Percentiles rank a stretch among this genome's conserved stretches.
Evolutionary conservation across 2,113 vertebrate species (phyloP).

Genomic region (Oxyura jamaicensis): DNA sequence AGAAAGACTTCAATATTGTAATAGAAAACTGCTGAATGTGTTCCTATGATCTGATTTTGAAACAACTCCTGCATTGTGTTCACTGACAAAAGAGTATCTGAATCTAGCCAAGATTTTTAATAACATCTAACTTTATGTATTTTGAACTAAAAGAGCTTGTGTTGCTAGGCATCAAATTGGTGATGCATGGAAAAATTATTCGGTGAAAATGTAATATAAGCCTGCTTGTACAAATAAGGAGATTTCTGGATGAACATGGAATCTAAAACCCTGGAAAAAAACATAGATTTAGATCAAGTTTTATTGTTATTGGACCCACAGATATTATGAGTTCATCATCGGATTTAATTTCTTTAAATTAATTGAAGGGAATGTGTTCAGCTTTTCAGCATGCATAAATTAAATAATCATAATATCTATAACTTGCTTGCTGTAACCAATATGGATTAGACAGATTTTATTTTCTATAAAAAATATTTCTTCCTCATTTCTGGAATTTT

Average conservation of each 20-base stretch:
- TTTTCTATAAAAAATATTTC: neutral
- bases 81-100: constrained; percentile 51
- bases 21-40: constrained; percentile 38
- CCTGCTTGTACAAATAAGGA: constrained; percentile 26
- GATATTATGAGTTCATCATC: neutral
- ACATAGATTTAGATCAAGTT: neutral
- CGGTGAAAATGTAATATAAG: constrained; percentile 38
- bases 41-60: constrained; percentile 52
- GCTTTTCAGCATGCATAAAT: neutral
- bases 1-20: constrained; percentile 36
- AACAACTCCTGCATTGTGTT: constrained; percentile 54
- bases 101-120: constrained; percentile 62
- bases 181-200: constrained; percentile 60
- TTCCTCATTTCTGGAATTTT: too few relatives aligned
- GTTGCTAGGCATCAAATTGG: constrained; percentile 71
- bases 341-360: neutral
- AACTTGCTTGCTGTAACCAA: neutral
- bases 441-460: neutral
- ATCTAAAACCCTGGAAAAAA: neutral
- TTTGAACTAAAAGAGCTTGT: constrained; percentile 65
- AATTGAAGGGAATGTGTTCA: neutral
- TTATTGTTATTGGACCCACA: neutral
- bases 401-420: neutral
- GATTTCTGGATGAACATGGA: neutral
- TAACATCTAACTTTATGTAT: constrained; percentile 53